phyloP scores from a whole-genome alignment of 2,113 vertebrate species.

The Trichechus manatus region DNA sequence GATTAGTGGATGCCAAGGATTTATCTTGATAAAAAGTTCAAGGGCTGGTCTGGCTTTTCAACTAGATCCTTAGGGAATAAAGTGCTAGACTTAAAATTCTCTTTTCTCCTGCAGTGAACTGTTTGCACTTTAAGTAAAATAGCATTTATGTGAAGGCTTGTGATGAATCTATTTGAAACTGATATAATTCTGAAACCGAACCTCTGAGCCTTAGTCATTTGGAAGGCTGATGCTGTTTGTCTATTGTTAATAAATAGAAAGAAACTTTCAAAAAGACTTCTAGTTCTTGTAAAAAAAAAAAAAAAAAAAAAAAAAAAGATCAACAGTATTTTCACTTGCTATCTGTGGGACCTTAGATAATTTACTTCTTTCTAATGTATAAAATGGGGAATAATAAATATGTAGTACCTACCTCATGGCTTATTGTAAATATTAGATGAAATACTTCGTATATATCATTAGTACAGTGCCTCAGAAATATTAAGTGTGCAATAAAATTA shows the following conservation, averaged over 20 bases:
- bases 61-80: slow-evolving; percentile 78
- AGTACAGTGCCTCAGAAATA: background rate
- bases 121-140: slow-evolving; percentile 68
- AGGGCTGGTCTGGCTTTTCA: slow-evolving; percentile 84
- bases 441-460: background rate
- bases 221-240: slow-evolving; percentile 25
- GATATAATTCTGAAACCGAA: slow-evolving; percentile 31
- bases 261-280: background rate
- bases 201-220: slow-evolving; percentile 47
- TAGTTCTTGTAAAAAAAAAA: background rate
- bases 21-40: slow-evolving; percentile 90
- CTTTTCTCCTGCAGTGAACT: slow-evolving; percentile 52
- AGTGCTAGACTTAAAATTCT: slow-evolving; percentile 60
- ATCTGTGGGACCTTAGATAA: background rate
- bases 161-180: slow-evolving; percentile 44
- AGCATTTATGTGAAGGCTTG: slow-evolving; percentile 50
- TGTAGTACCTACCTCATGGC: background rate
- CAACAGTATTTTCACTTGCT: slow-evolving; percentile 21
- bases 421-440: background rate
- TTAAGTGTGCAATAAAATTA: slow-evolving; percentile 1
- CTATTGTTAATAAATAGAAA: slow-evolving; percentile 47
- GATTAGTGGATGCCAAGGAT: slow-evolving; percentile 90
- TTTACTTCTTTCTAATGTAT: background rate
- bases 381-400: background rate
- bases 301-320: background rate